phyloP scores from a whole-genome alignment of 2,888 invertebrate species.

The Norana najaformis region DNA sequence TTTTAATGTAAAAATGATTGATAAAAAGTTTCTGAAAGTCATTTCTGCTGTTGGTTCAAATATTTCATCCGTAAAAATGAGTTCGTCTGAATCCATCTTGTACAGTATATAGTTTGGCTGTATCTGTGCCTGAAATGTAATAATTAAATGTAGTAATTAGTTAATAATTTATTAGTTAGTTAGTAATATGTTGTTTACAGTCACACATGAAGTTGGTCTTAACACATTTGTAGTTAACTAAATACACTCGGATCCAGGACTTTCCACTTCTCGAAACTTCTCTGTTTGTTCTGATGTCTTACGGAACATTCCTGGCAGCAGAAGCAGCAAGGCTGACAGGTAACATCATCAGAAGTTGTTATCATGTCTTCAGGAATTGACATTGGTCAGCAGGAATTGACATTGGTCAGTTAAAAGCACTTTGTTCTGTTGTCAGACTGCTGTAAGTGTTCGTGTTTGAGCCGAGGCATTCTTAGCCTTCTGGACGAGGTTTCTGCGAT shows the following conservation, averaged over 20 bases:
- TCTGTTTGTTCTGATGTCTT: conserved; percentile 95
- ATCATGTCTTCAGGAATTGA: too few species aligned
- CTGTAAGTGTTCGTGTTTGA: too few species aligned
- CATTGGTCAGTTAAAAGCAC: too few species aligned
- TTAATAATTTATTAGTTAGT: background rate
- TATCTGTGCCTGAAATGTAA: background rate
- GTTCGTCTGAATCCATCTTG: background rate
- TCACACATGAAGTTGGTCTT: background rate
- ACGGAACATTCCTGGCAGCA: conserved; percentile 93
- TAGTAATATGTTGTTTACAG: too few species aligned
- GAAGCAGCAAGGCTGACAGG: conserved; percentile 95
- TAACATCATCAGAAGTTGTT: conserved; percentile 58
- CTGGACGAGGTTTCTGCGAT: too few species aligned
- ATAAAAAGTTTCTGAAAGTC: too few species aligned
- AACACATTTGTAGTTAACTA: conserved; percentile 57
- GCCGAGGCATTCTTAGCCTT: too few species aligned
- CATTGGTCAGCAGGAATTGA: too few species aligned
- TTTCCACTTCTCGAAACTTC: conserved; percentile 94
- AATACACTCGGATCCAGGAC: conserved; percentile 90
- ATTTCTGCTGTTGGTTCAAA: too few species aligned
- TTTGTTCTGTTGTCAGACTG: too few species aligned
- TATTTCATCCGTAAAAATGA: too few species aligned
- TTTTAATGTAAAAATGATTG: too few species aligned
- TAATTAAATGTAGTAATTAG: background rate
- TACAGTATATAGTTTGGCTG: background rate